Base-by-base conservation (phyloP, 2,888 invertebrate genomes). In the Epsilonema sp. region DNA sequence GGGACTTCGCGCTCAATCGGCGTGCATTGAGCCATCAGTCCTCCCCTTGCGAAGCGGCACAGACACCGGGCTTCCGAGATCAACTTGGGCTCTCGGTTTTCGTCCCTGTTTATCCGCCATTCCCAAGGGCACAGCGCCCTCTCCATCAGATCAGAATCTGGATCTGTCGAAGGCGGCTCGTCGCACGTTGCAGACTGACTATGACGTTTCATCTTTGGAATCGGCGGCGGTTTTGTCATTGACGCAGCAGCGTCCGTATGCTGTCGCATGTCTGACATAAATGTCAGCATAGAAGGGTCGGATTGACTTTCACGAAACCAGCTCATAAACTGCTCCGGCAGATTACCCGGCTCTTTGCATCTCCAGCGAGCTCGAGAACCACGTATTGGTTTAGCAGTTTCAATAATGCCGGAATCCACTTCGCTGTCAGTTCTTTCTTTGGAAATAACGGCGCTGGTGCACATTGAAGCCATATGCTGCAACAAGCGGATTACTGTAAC, bases 61-160 rank as follows among this genome's bases (percentile, higher is more conserved):
- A 58, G 44, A 37, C 61, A 61, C 16, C 52, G 52, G 1, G 58
- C 58, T 46, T 59, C 60, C 16, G 58, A 53, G 19, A 61, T 49
- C 19, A 58, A 51, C 48, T 61, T 58, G 19, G 61, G 61, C 42
- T 61, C 59, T 1, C 61, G 53, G 11, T 52, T 51, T 25, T 60
- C 60, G 46, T 61, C 61, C 45, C 51, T 56, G 37, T 56, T 58
- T 8, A 58, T 51, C 5, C 13, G 4, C 46, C 40, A 46, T 8
- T 42, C 26, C 46, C 46, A 46, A 20, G 46, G 46, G 20, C 46
- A 46, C n/a, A 46, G 22, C 16, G 46, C 11, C 22, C 46, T 16
- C 21, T 46, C 46, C 46, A 46, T 46, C 11, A 43, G 21, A n/a
- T 5, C 20, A 8, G 46, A 8, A 16, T 25, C 31, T 11, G 24